A percentile compares a stretch with the other conserved stretches of the same genome.
These are phyloP conservation scores for Clytia hemisphaerica DNA, from an alignment of 30 jellyfish, hydroid and myxozoan genomes.

Conservation along the genomic window DNA sequence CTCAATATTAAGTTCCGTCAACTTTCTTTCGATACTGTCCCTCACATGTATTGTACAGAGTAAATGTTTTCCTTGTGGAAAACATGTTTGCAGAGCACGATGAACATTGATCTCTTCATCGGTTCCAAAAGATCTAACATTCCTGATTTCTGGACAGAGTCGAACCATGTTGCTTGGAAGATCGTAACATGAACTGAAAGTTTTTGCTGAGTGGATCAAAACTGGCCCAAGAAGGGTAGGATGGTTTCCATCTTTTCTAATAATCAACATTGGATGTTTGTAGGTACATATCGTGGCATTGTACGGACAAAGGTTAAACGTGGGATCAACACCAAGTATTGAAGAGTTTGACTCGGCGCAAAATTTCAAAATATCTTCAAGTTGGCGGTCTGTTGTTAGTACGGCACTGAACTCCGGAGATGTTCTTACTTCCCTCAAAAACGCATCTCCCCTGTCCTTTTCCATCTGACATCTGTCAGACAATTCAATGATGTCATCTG, in stretches of 20 bases:
- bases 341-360: background rate
- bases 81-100: conserved; percentile 1
- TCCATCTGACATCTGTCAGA: conserved; percentile 11
- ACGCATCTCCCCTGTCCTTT: conserved; percentile 9
- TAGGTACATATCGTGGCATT: conserved; percentile 44
- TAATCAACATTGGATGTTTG: conserved; percentile 16
- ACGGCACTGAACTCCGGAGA: conserved; percentile 41
- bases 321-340: conserved; percentile 38
- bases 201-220: conserved; percentile 35
- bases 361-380: conserved; percentile 25
- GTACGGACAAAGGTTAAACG: conserved; percentile 37
- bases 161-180: conserved; percentile 42
- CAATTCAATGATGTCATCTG: conserved; percentile 22
- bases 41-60: conserved; percentile 37
- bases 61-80: conserved; percentile 18
- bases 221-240: conserved; percentile 46
- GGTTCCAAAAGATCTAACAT: conserved; percentile 29
- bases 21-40: conserved; percentile 27
- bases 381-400: conserved; percentile 22
- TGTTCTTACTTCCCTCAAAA: conserved; percentile 41
- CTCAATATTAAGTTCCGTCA: background rate
- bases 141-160: conserved; percentile 10
- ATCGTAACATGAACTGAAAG: conserved; percentile 29
- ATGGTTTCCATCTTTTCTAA: background rate
- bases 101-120: conserved; percentile 21